Percentiles rank a stretch among this genome's conserved stretches.
Evolutionary conservation across 2,113 vertebrate genomes (phyloP).

Genomic region (Strix uralensis): DNA sequence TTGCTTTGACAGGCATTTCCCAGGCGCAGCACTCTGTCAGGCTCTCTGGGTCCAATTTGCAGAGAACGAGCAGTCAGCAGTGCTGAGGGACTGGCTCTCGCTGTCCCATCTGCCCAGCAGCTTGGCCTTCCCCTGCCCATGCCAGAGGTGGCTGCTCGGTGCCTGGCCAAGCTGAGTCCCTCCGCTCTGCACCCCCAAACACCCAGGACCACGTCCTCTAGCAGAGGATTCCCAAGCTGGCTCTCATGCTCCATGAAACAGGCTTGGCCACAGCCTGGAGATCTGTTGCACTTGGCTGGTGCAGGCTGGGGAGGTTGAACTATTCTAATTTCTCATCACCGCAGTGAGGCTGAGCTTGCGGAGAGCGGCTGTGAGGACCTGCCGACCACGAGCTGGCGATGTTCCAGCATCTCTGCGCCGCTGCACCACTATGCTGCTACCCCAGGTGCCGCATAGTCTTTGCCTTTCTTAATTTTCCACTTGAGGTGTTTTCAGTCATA

Average conservation of each 20-base stretch:
- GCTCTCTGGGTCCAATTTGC: background rate
- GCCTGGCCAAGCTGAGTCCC: background rate
- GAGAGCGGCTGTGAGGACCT: background rate
- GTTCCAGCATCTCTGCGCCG: background rate
- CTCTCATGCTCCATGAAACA: background rate
- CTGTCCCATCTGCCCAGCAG: background rate
- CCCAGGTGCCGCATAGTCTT: background rate
- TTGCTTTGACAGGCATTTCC: background rate
- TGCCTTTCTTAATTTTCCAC: conserved; percentile 5
- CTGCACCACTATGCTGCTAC: background rate
- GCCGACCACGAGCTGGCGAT: accelerated
- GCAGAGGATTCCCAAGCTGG: background rate
- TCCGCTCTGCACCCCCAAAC: background rate
- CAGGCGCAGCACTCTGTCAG: background rate
- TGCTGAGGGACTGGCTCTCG: background rate
- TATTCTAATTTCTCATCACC: background rate
- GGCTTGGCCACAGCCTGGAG: background rate
- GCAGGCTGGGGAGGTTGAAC: background rate
- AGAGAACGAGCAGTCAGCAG: background rate
- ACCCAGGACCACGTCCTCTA: background rate
- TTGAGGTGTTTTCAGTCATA: background rate
- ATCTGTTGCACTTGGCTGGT: background rate
- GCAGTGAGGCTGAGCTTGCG: background rate
- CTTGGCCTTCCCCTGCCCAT: background rate
- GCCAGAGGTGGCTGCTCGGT: background rate